Evolutionary conservation across 2,797 vertebrate genomes (phyloP).

Genomic region (Scolopax rusticola): DNA sequence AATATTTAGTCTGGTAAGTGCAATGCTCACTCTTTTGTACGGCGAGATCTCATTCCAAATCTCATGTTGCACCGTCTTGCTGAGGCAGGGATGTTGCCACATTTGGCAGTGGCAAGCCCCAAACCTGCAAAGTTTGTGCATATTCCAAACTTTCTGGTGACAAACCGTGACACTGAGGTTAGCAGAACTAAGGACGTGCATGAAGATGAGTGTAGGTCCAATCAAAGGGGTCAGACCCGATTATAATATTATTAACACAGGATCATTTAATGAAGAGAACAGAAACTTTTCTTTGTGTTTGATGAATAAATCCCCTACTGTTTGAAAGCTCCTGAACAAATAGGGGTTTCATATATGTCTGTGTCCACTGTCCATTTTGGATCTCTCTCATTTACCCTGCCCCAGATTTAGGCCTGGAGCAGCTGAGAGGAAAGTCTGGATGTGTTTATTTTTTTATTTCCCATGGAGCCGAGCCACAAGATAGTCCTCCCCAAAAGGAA

Average conservation of each 20-base stretch:
- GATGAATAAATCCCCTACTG: neutral
- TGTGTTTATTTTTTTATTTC: slow-evolving; percentile 40
- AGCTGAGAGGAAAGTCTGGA: slow-evolving; percentile 35
- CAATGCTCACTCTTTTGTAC: neutral
- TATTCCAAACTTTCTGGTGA: neutral
- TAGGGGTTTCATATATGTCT: slow-evolving; percentile 1
- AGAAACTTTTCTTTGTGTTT: neutral
- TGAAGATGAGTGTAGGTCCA: neutral
- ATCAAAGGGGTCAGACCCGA: neutral
- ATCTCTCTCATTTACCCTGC: neutral
- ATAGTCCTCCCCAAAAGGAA: neutral
- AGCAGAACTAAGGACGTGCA: neutral
- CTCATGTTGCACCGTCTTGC: accelerated
- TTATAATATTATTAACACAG: neutral
- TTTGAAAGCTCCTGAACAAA: slow-evolving; percentile 32
- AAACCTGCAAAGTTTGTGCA: neutral
- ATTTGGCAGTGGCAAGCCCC: neutral
- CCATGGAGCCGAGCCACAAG: accelerated
- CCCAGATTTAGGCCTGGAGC: neutral
- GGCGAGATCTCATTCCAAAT: neutral
- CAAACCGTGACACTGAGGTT: neutral
- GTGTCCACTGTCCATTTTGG: neutral
- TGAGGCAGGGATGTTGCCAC: neutral
- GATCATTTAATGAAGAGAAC: neutral
- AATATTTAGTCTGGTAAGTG: neutral